Evolutionary conservation across 2,888 invertebrate species (phyloP), one percentile per base, ranked within the genome.

Genomic region (Oxystoma pomonae): DNA sequence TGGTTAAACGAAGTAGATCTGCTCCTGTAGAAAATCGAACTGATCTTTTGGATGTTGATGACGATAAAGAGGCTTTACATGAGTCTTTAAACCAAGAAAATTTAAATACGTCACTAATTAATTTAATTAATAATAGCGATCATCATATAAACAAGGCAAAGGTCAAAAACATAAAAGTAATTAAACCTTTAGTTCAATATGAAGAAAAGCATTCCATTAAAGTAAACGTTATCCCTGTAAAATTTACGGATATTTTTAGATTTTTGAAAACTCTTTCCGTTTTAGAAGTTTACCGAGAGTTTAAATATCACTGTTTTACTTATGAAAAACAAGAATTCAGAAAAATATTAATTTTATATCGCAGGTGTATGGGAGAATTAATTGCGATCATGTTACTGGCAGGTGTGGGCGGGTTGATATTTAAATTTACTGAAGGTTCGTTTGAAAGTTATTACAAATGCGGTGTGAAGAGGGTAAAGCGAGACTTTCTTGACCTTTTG

Each of bases 361-460:
- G 90, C 71, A 84, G 83, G 70, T 93, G 93, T 76, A 74, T 90
- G 61, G 83, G 86, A 55, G 86, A 90, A 71, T 76, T 90, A 19
- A 77, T 92, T n/a, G 71, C 92, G 20, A 79, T 92, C 51, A 81
- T 90, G 20, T 84, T 92, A 62, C 83, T 90, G 69, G 90, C 91
- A 72, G 93, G 94, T 58, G 61, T 73, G 1, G 94, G 93, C 0
- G 94, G 90, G 0, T 83, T 94, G 58, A 82, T 91, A 72, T 94
- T 94, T 73, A 89, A 90, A 68, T 87, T 89, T 68, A 87, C 91
- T 19, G 96, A 96, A 77, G 94, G 94, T 1, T 87, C 90, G 1
- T 90, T 92, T 72, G 95, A 96, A 75, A 87, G 90, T 66, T 90
- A 90, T 67, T 93, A 91, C 80, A 95, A 95, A 81, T 93, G 93